Conservation (phyloP, 2,888 invertebrate species). For the Drosophila cognata region DNA sequence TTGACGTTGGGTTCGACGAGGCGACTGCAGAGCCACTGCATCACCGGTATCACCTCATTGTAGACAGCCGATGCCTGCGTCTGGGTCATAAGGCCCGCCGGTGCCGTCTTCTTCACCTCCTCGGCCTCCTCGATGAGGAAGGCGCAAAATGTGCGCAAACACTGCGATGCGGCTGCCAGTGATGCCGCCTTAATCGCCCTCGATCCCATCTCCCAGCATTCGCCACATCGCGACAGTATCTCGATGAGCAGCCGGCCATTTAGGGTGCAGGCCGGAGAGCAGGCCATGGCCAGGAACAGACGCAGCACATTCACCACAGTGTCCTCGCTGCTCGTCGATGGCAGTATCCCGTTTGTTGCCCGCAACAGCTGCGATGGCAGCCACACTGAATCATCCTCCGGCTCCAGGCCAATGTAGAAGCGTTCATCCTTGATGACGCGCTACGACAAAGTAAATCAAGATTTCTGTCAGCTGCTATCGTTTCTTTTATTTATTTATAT, state of each 20-base stretch:
- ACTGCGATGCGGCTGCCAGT: slow-evolving; percentile 95
- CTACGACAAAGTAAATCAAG: slow-evolving; percentile 85
- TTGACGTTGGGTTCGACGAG: slow-evolving; percentile 90
- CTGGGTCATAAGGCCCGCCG: slow-evolving; percentile 86
- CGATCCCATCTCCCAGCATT: slow-evolving; percentile 92
- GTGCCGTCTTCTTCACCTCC: slow-evolving; percentile 86
- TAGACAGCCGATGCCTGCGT: slow-evolving; percentile 92
- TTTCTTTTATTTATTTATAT: neutral
- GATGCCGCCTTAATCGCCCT: slow-evolving; percentile 94
- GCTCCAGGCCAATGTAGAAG: slow-evolving; percentile 95
- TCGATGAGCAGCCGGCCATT: slow-evolving; percentile 95
- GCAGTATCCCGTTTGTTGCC: slow-evolving; percentile 88
- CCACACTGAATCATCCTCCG: slow-evolving; percentile 96
- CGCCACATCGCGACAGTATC: slow-evolving; percentile 93
- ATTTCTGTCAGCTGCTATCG: neutral
- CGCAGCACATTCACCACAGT: slow-evolving; percentile 91
- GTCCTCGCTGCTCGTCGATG: slow-evolving; percentile 90
- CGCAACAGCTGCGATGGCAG: slow-evolving; percentile 95
- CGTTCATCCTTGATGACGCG: slow-evolving; percentile 95
- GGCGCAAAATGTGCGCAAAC: slow-evolving; percentile 93
- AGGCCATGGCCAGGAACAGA: slow-evolving; percentile 94
- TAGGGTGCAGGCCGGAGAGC: slow-evolving; percentile 94
- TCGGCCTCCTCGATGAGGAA: slow-evolving; percentile 88
- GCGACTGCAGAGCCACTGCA: slow-evolving; percentile 94
- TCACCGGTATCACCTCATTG: slow-evolving; percentile 95